Base-by-base conservation (phyloP, 2,797 vertebrate species). In the Dicrostonyx torquatus region DNA sequence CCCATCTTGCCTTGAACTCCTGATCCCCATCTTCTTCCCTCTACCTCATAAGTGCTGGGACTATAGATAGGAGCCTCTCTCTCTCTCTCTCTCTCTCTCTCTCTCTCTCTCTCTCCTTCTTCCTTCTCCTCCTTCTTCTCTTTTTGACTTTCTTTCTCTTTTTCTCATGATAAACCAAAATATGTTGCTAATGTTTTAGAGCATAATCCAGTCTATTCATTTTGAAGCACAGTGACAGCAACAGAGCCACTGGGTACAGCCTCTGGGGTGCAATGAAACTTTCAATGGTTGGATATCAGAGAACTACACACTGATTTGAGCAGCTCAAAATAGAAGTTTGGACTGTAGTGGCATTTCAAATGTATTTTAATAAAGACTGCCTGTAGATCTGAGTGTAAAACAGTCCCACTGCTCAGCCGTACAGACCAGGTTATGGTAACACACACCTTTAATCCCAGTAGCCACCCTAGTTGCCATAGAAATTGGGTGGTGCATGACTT, bases 41-140 rank as follows among this genome's bases (percentile, higher is more conserved):
- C 29, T 77, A 22, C 29, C 45, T 34, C 45, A 9, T 48, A 50
- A 77, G 75, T 50, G 26, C 29, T 76, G 45, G 15, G 29, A 10
- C 26, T 34, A 76, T 48, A 15, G 26, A 8, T 29, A 31, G 4
- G 75, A 20, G 29, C 29, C 31, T 10, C 8, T 43, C 10, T n/a
- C 34, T 78, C 18, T n/a, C 37, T 22, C 34, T 55, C 34, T 24
- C 55, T 79, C 55, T 79, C 77, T 58, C 10, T 43, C 43, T 43
- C 43, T 43, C 43, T 43, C 43, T 43, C 43, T 43, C 43, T 43
- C 43, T 43, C 43, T 43, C 45, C 14, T 48, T 11, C 2, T 18
- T 18, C 11, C 6, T 24, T 2, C 4, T 8, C 48, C 3, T 13
- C 4, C 11, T 24, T 0, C 5, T 13, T 26, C 5, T 29, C 18